A percentile compares a stretch with the other conserved stretches of the same genome.
These are phyloP conservation scores for Cyclura pinguis DNA, from an alignment of 2,797 vertebrate species.

Conservation along the genomic window DNA sequence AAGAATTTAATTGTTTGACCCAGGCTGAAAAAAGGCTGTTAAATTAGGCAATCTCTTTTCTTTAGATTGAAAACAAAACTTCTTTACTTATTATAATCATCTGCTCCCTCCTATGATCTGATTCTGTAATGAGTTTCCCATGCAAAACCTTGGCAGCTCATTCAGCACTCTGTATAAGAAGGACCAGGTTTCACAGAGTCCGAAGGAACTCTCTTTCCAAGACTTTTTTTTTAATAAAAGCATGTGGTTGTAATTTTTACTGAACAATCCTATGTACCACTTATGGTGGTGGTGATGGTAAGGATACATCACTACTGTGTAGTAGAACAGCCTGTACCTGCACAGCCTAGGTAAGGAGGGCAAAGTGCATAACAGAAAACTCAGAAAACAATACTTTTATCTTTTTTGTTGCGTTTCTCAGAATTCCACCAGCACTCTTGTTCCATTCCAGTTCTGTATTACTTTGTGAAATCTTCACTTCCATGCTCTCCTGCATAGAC, in stretches of 20 bases:
- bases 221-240: background rate
- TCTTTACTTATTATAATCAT: slow-evolving; percentile 73
- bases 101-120: slow-evolving; percentile 67
- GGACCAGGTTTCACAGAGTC: slow-evolving; percentile 1
- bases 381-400: background rate
- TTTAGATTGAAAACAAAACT: slow-evolving; percentile 71
- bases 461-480: background rate
- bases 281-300: too few species aligned
- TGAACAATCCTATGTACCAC: background rate
- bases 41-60: slow-evolving; percentile 73
- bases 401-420: background rate
- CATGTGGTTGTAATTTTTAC: background rate
- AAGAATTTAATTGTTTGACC: slow-evolving; percentile 66
- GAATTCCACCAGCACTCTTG: background rate
- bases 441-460: background rate
- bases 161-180: slow-evolving; percentile 31
- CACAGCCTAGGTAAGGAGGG: background rate
- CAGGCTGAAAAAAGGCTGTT: slow-evolving; percentile 62
- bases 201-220: background rate
- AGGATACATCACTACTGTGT: background rate
- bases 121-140: slow-evolving; percentile 64
- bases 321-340: background rate
- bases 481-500: background rate
- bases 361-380: background rate
- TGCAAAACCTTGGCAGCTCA: slow-evolving; percentile 53